Evolutionary conservation across 1,140 invertebrate genomes (phyloP), one percentile per base, ranked within the genome.

Genomic region (Diabrotica undecimpunctata): DNA sequence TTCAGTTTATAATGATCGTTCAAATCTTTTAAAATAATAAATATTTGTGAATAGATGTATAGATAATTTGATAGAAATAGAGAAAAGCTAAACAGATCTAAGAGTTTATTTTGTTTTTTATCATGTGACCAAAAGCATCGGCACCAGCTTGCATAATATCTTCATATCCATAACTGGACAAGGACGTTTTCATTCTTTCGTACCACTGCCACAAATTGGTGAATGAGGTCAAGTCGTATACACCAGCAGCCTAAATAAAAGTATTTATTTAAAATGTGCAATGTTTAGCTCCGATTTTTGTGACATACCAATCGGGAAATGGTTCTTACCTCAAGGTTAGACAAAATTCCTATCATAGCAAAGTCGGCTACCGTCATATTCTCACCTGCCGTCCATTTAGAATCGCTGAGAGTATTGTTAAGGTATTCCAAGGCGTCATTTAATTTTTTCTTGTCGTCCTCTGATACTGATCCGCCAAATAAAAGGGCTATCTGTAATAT

Each of bases 321-420:
- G 25, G 25, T 25, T 25, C 52, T 66, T 68, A 74, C 69, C 58
- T 72, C 59, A 46, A 64, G 64, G 14, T 75, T 70, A 14, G 66
- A 66, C 11, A 79, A 70, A 9, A 72, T 67, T 6, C 72, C 53
- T 9, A 74, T 69, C 7, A 79, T 74, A 37, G 75, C 66, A 60
- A 81, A 79, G 70, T 83, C 85, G 14, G 84, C 85, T 25, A 86
- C 75, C 5, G 85, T 86, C 36, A 86, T 64, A 54, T 76, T 62
- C 9, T 77, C 67, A n/a, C 80, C 80, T n/a, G 78, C 80, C 10
- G 78, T 70, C 69, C 76, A 83, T 46, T 70, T 61, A 7, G 67
- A 73, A 2, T 69, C 72, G 6, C 79, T 70, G 9, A 84, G 65
- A 63, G 74, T 79, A 10, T 11, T 59, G 60, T 83, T 74, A 0